Conservation (phyloP, 1,140 invertebrate species). For the Trichonephila clavata region DNA sequence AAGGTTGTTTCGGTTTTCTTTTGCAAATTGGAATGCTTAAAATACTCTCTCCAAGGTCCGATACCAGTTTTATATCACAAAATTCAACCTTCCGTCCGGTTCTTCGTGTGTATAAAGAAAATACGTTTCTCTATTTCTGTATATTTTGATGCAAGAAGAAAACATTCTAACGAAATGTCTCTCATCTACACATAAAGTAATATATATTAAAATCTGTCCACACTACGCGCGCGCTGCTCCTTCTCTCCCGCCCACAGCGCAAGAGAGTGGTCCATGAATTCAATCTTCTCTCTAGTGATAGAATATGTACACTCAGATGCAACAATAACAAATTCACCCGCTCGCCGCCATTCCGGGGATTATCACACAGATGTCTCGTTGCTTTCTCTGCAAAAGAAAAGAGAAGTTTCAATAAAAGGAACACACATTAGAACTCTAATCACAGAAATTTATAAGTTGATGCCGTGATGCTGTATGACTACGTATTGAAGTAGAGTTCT, state of each 20-base stretch:
- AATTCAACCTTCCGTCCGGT: not conserved
- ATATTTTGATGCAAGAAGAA: constrained; percentile 20
- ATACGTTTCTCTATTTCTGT: not conserved
- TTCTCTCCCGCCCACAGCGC: not conserved
- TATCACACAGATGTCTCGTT: constrained; percentile 75
- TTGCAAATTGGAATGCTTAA: not conserved
- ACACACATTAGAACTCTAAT: no score
- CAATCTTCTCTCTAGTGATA: not conserved
- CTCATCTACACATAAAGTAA: not conserved
- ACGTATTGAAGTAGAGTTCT: no score
- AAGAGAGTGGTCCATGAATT: constrained; percentile 10
- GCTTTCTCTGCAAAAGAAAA: constrained; percentile 61
- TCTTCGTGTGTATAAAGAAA: constrained; percentile 5
- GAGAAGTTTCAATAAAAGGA: no score
- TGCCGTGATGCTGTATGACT: no score
- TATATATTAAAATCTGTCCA: not conserved
- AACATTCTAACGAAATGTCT: not conserved
- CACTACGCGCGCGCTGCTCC: not conserved
- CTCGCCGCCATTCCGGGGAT: not conserved
- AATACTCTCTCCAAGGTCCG: not conserved
- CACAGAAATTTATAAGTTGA: no score
- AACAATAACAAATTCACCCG: not conserved
- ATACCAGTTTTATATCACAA: constrained; percentile 12
- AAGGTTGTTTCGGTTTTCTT: not conserved
- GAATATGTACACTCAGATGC: not conserved